Evolutionary conservation across 2,797 vertebrate genomes (phyloP).

Genomic region (Distichodus sexfasciatus): DNA sequence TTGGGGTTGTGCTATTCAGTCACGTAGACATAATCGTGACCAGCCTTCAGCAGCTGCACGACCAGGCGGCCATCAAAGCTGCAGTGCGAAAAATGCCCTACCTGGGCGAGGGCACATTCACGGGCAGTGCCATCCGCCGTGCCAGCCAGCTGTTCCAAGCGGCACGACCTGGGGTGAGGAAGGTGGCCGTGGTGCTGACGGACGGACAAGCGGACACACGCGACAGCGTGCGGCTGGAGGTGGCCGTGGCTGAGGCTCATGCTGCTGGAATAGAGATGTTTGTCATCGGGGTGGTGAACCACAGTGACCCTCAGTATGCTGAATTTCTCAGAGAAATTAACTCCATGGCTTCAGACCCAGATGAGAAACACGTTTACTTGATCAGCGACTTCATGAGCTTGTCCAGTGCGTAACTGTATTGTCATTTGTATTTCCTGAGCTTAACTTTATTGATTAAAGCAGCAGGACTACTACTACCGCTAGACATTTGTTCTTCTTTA

Average conservation of each 20-base stretch:
- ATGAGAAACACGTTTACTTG: constrained; percentile 75
- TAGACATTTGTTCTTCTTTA: constrained; percentile 19
- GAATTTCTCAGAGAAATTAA: constrained; percentile 79
- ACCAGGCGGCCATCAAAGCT: constrained; percentile 67
- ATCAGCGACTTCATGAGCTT: constrained; percentile 77
- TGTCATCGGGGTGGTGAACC: constrained; percentile 78
- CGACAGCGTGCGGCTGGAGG: constrained; percentile 67
- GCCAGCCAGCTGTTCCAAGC: constrained; percentile 70
- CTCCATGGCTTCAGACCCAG: constrained; percentile 79
- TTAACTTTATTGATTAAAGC: neutral
- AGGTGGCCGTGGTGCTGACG: constrained; percentile 79
- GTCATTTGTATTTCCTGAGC: neutral
- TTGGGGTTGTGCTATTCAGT: constrained; percentile 85
- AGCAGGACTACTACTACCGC: neutral
- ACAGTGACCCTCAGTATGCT: constrained; percentile 65
- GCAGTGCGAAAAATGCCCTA: constrained; percentile 78
- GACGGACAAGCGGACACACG: constrained; percentile 77
- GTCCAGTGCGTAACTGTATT: constrained; percentile 54
- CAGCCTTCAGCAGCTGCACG: constrained; percentile 68
- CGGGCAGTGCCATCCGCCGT: constrained; percentile 75
- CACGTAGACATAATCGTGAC: constrained; percentile 72
- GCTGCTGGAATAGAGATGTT: constrained; percentile 72
- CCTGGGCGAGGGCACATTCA: constrained; percentile 83
- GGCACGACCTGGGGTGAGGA: constrained; percentile 68
- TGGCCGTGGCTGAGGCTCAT: constrained; percentile 64